A percentile compares a stretch with the other conserved stretches of the same genome.
Conservation (phyloP, 2,888 invertebrate genomes). For the Sesia apiformis region DNA sequence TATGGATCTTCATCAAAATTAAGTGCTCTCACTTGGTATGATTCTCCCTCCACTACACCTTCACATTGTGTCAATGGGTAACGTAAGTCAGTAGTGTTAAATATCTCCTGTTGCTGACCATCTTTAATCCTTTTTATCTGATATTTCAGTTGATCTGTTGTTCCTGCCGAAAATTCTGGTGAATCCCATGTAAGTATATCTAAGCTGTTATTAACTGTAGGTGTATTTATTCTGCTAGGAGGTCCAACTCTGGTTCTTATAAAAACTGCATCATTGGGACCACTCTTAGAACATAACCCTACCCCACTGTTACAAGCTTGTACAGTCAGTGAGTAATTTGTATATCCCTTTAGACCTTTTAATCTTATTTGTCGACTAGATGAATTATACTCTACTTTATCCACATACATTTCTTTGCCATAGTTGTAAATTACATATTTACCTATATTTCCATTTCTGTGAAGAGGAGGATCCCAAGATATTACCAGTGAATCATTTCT, state of each 20-base stretch:
- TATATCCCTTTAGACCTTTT: slow-evolving; percentile 71
- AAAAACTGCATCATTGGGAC: slow-evolving; percentile 57
- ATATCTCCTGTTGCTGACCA: slow-evolving; percentile 27
- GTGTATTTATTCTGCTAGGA: slow-evolving; percentile 55
- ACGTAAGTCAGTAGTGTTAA: slow-evolving; percentile 36
- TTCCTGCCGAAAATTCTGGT: slow-evolving; percentile 68
- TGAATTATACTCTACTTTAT: slow-evolving; percentile 17
- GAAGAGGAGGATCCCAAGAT: slow-evolving; percentile 80
- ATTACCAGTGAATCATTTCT: slow-evolving; percentile 77
- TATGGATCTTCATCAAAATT: slow-evolving; percentile 47
- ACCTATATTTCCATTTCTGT: slow-evolving; percentile 82
- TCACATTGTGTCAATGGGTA: slow-evolving; percentile 39
- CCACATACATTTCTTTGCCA: slow-evolving; percentile 29
- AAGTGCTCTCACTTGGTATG: slow-evolving; percentile 55
- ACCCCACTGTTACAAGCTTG: slow-evolving; percentile 79
- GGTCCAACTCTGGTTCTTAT: slow-evolving; percentile 77
- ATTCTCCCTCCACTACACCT: slow-evolving; percentile 38
- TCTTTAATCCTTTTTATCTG: slow-evolving; percentile 64
- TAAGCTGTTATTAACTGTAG: slow-evolving; percentile 32
- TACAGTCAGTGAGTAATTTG: slow-evolving; percentile 80
- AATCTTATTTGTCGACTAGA: slow-evolving; percentile 22
- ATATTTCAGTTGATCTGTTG: slow-evolving; percentile 62
- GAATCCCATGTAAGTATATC: slow-evolving; percentile 62
- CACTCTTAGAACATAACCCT: slow-evolving; percentile 74
- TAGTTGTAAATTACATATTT: slow-evolving; percentile 77